phyloP scores from a whole-genome alignment of 1,140 invertebrate species.

The Zaprionus nigranus region DNA sequence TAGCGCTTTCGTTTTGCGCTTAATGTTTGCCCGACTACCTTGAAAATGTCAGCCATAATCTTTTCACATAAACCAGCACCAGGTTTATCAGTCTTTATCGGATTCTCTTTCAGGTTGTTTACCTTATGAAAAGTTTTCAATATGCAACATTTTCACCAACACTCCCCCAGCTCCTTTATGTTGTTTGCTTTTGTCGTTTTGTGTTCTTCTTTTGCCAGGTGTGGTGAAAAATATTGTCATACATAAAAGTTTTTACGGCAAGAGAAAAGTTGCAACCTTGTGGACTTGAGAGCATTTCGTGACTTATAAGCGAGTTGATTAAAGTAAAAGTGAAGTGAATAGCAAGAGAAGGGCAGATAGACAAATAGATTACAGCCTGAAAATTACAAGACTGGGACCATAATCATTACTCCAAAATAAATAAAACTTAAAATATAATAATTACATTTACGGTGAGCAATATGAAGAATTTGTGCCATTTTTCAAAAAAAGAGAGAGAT shows the following conservation, averaged over 20 bases:
- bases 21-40: slow-evolving; percentile 30
- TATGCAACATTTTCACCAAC: slow-evolving; percentile 47
- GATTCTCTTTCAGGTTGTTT: slow-evolving; percentile 62
- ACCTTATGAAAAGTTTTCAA: slow-evolving; percentile 71
- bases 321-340: slow-evolving; percentile 40
- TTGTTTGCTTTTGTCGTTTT: background rate
- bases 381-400: too few species aligned
- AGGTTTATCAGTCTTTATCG: slow-evolving; percentile 53
- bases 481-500: too few species aligned
- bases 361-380: background rate
- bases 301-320: slow-evolving; percentile 51
- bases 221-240: slow-evolving; percentile 69
- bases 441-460: too few species aligned
- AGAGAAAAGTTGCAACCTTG: slow-evolving; percentile 44
- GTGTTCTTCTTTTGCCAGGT: slow-evolving; percentile 51
- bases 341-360: slow-evolving; percentile 3
- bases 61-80: slow-evolving; percentile 15
- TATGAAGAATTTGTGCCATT: too few species aligned
- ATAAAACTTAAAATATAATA: too few species aligned
- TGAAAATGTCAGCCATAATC: slow-evolving; percentile 31
- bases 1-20: slow-evolving; percentile 14
- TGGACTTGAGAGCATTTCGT: slow-evolving; percentile 54
- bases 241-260: slow-evolving; percentile 73
- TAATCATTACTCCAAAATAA: too few species aligned
- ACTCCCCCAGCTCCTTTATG: background rate